Conservation (phyloP, 2,797 vertebrate genomes). For the Sternotherus odoratus region DNA sequence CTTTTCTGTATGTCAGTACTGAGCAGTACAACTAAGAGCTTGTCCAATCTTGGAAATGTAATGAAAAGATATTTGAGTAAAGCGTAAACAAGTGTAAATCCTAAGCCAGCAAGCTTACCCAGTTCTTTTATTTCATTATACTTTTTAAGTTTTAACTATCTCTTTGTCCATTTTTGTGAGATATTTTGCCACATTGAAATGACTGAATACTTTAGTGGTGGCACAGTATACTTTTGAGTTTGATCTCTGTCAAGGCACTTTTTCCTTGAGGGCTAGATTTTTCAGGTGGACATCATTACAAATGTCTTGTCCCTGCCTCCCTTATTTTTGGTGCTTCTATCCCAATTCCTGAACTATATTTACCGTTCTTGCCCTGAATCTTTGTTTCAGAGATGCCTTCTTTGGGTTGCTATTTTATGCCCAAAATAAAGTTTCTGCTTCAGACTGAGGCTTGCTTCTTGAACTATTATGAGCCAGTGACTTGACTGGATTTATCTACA, state of each 20-base stretch:
- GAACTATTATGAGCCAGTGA: not conserved
- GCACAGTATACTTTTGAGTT: too few relatives aligned
- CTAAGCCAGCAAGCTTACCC: not conserved
- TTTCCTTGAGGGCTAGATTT: not conserved
- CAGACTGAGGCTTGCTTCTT: not conserved
- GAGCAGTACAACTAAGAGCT: not conserved
- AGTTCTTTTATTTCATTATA: not conserved
- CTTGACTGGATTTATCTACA: not conserved
- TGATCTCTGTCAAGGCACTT: not conserved
- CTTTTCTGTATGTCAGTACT: rapidly evolving
- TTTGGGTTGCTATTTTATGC: not conserved
- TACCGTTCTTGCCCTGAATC: not conserved
- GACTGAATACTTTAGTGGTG: not conserved
- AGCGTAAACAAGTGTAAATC: rapidly evolving
- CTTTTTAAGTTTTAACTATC: not conserved
- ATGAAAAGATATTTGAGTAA: not conserved
- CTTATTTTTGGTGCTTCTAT: not conserved
- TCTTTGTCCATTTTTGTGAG: not conserved
- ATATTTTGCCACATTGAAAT: not conserved
- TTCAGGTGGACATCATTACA: not conserved
- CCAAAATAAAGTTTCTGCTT: not conserved
- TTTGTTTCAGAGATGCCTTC: not conserved
- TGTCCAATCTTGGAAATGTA: not conserved
- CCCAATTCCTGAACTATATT: not conserved
- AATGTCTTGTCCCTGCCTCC: not conserved